Evolutionary conservation across 2,113 vertebrate genomes (phyloP).

Genomic region (Zingel zingel): DNA sequence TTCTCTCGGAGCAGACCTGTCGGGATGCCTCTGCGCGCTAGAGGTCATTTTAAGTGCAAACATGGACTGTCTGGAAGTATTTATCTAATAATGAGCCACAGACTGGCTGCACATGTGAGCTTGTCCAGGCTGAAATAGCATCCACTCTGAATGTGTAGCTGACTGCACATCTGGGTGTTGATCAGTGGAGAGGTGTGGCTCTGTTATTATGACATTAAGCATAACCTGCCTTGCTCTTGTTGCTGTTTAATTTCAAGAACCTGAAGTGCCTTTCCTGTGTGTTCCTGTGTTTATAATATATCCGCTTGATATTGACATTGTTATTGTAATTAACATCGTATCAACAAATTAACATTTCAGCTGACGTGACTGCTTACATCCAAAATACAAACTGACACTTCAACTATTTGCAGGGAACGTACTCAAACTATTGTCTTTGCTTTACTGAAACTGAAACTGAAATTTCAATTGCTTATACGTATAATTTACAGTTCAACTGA

Average conservation of each 20-base stretch:
- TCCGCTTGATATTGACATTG: not conserved
- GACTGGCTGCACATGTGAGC: conserved; percentile 63
- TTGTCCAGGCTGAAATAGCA: conserved; percentile 58
- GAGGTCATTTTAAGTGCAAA: conserved; percentile 66
- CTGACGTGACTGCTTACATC: not conserved
- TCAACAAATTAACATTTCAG: not conserved
- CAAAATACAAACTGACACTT: not conserved
- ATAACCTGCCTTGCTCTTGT: not conserved
- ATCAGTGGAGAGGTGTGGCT: conserved; percentile 53
- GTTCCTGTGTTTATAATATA: not conserved
- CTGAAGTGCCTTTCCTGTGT: not conserved
- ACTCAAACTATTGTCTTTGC: too few species aligned
- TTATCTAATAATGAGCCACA: conserved; percentile 64
- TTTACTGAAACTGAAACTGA: not conserved
- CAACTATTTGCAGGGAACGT: not conserved
- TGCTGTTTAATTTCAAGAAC: conserved; percentile 14
- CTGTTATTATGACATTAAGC: conserved; percentile 46
- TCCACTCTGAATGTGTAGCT: conserved; percentile 32
- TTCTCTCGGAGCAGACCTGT: conserved; percentile 13
- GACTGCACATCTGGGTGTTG: conserved; percentile 62
- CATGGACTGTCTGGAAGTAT: conserved; percentile 65
- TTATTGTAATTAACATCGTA: not conserved
- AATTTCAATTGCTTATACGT: not conserved
- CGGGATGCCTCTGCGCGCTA: conserved; percentile 10
- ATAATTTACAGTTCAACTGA: not conserved